These are phyloP conservation scores for Lordiphosa andalusiaca DNA, from an alignment of 2,888 invertebrate species.

Conservation along the genomic window DNA sequence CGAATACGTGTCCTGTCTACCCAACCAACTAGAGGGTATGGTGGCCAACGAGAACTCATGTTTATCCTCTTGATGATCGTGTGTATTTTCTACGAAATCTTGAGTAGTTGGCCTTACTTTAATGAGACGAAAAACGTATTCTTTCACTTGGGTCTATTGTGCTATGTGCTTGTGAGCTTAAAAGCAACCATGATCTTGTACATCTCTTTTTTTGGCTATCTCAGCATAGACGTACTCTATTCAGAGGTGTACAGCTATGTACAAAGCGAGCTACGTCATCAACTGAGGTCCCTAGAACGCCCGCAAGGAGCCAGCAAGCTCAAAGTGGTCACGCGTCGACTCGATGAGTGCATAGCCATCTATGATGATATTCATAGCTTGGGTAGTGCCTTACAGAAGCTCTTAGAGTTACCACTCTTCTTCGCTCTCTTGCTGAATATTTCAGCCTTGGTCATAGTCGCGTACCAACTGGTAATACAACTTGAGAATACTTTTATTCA, in stretches of 20 bases:
- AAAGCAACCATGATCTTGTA: conserved; percentile 30
- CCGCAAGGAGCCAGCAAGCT: conserved; percentile 7
- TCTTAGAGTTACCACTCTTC: too few relatives aligned
- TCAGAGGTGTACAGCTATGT: conserved; percentile 44
- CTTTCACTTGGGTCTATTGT: neutral
- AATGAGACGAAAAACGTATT: neutral
- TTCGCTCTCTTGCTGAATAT: too few relatives aligned
- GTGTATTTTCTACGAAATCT: neutral
- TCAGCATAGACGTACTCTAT: conserved; percentile 46
- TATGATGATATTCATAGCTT: too few relatives aligned
- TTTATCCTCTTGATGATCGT: neutral
- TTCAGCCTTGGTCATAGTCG: too few relatives aligned
- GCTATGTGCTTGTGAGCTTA: conserved; percentile 19
- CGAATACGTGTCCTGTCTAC: conserved; percentile 23
- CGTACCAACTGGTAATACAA: too few relatives aligned
- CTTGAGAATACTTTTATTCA: too few relatives aligned
- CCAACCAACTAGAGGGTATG: neutral
- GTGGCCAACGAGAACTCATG: conserved; percentile 8
- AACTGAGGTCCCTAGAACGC: conserved; percentile 32
- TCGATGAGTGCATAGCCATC: too few relatives aligned
- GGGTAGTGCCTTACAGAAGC: too few relatives aligned
- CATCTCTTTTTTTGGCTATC: conserved; percentile 4
- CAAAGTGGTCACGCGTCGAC: too few relatives aligned
- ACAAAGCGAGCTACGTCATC: conserved; percentile 29
- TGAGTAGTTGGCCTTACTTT: neutral